Base-by-base conservation (phyloP, 1,140 invertebrate genomes). In the Drosophila lowei region DNA sequence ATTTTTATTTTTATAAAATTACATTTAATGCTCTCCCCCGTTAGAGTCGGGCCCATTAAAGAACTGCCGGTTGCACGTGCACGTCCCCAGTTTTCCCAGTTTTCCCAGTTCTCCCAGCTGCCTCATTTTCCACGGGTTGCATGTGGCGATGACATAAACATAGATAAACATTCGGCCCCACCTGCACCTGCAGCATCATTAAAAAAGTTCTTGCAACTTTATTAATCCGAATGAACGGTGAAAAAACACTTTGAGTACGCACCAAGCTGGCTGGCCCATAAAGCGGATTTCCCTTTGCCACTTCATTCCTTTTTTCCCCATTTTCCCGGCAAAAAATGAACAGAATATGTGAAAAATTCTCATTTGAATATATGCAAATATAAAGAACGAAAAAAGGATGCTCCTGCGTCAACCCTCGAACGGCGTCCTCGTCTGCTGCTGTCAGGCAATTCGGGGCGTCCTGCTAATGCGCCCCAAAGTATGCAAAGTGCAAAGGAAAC, bases 101-200 rank as follows among this genome's bases (percentile, higher is more conserved):
- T 70, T 70, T 71, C 28, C 67, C 55, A 57, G 13, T n/a, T n/a
- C n/a, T n/a, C n/a, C n/a, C 48, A 43, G 55, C 25, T 62, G 58
- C 44, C 68, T 55, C 50, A 46, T 18, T 72, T 72, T 72, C 58
- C 58, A 72, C 64, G 66, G 43, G 52, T 57, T 57, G 64, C 66
- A 70, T 68, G 64, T 52, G 52, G 34, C 64, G 46, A n/a, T 57
- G 52, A 42, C 44, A 46, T 68, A 38, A 38, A 13, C 50, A 41
- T 72, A 63, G 47, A 48, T 63, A 72, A 72, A 72, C 64, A 68
- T 68, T 68, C 49, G 34, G 34, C 34, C 63, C 66, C 48, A 57
- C 77, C 38, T 11, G 34, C 43, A 44, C 50, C 48, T 41, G 71
- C 30, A 30, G 43, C 66, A 72, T 71, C 71, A 60, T 60, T 72